These are phyloP conservation scores for Gambelia wislizenii DNA, from an alignment of 2,797 vertebrate species.

Conservation along the genomic window DNA sequence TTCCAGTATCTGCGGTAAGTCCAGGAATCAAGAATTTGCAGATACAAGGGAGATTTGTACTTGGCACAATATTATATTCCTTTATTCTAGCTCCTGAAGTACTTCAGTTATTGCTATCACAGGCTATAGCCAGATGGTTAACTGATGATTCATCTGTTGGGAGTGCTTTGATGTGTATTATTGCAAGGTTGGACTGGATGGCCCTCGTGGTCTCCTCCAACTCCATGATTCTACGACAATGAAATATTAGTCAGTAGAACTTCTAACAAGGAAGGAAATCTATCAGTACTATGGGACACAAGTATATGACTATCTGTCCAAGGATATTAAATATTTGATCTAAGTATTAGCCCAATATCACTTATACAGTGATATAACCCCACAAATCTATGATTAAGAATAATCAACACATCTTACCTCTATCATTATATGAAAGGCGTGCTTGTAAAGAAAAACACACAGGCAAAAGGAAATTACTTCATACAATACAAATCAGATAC, in stretches of 20 bases:
- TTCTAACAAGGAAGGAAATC: background rate
- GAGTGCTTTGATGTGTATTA: too few species aligned
- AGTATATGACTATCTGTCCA: background rate
- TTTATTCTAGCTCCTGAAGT: background rate
- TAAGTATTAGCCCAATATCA: constrained; percentile 52
- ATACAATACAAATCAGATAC: constrained; percentile 81
- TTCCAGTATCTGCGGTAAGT: too few species aligned
- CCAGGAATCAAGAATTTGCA: too few species aligned
- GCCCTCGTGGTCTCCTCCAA: too few species aligned
- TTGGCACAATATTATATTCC: background rate
- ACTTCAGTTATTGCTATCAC: background rate
- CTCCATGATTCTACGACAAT: too few species aligned
- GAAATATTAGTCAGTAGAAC: background rate
- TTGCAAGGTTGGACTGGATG: too few species aligned
- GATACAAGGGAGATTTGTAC: too few species aligned
- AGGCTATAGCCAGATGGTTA: background rate
- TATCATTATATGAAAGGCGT: constrained; percentile 99
- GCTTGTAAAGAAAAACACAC: constrained; percentile 90
- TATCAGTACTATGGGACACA: accelerated
- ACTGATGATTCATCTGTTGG: too few species aligned
- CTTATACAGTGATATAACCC: constrained; percentile 41
- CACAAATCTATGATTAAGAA: constrained; percentile 74
- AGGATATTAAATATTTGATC: background rate
- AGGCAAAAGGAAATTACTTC: constrained; percentile 90
- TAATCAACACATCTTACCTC: constrained; percentile 94